phyloP scores from a whole-genome alignment of 1,140 invertebrate genomes.

The Zaprionus inermis region DNA sequence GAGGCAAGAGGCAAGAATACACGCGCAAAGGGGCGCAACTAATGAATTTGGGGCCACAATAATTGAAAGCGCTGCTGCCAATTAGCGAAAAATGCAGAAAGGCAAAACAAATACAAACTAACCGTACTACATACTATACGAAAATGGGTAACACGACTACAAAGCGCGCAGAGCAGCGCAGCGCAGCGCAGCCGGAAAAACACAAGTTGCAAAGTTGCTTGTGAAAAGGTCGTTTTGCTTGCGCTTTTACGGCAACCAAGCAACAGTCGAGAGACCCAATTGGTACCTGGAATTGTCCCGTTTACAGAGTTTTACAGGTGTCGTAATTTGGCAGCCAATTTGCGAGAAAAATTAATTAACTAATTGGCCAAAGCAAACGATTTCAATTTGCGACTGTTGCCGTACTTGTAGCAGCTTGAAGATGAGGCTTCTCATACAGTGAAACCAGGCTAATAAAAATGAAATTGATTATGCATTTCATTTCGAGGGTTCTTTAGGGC shows the following conservation, averaged over 20 bases:
- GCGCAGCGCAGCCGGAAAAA: constrained; percentile 11
- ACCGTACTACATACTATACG: not conserved
- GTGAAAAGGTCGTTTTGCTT: constrained; percentile 13
- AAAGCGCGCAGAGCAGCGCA: no score
- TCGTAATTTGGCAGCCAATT: constrained; percentile 34
- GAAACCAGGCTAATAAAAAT: not conserved
- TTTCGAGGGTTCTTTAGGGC: not conserved
- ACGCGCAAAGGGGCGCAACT: constrained; percentile 1
- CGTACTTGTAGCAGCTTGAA: no score
- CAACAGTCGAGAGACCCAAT: constrained; percentile 22
- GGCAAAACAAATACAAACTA: constrained; percentile 23
- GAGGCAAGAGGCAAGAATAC: no score
- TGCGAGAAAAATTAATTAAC: constrained; percentile 31
- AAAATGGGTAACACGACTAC: not conserved
- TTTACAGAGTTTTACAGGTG: constrained; percentile 23
- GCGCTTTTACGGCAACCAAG: not conserved
- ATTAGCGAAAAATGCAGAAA: constrained; percentile 41
- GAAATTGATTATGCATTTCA: not conserved
- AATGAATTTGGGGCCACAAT: constrained; percentile 43
- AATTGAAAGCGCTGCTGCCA: constrained; percentile 46
- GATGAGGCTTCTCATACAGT: not conserved
- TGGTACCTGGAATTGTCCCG: constrained; percentile 11
- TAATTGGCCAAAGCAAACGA: constrained; percentile 17
- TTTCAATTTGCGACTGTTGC: constrained; percentile 17
- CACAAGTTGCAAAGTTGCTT: constrained; percentile 13